Percentiles rank a stretch among this genome's conserved stretches.
These are phyloP conservation scores for Aphelocoma coerulescens DNA, from an alignment of 2,113 vertebrate genomes.

Conservation along the genomic window DNA sequence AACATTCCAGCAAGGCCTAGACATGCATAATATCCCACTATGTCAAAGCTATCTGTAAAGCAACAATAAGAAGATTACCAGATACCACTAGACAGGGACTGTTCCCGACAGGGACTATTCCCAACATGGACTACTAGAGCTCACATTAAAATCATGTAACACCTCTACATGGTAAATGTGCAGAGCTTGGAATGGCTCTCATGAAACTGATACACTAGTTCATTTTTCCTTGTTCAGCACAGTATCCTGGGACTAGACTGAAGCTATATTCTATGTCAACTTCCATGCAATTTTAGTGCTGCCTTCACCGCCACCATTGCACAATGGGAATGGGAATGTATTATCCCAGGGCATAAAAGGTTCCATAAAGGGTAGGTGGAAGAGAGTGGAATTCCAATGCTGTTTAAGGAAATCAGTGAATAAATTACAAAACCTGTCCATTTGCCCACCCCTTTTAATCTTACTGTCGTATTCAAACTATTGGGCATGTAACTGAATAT, in stretches of 20 bases:
- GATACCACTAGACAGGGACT: neutral
- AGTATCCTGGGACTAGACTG: neutral
- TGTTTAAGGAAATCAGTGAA: constrained; percentile 80
- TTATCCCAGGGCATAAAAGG: constrained; percentile 49
- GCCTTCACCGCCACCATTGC: constrained; percentile 23
- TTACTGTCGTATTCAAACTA: constrained; percentile 86
- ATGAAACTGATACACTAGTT: neutral
- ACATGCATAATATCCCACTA: neutral
- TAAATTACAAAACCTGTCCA: constrained; percentile 88
- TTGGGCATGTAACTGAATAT: constrained; percentile 91
- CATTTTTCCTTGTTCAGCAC: neutral
- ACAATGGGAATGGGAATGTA: constrained; percentile 47
- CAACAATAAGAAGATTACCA: neutral
- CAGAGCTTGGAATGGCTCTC: neutral
- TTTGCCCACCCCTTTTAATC: constrained; percentile 86
- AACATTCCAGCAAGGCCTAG: neutral
- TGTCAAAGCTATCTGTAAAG: neutral
- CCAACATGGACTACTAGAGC: neutral
- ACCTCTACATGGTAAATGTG: neutral
- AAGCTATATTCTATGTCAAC: constrained; percentile 44
- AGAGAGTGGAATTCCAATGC: constrained; percentile 73
- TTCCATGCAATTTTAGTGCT: constrained; percentile 40
- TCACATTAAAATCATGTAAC: neutral
- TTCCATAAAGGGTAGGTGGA: constrained; percentile 67
- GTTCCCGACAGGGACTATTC: neutral